phyloP scores from a whole-genome alignment of 1,140 invertebrate genomes.

The Polypedilum pembai region DNA sequence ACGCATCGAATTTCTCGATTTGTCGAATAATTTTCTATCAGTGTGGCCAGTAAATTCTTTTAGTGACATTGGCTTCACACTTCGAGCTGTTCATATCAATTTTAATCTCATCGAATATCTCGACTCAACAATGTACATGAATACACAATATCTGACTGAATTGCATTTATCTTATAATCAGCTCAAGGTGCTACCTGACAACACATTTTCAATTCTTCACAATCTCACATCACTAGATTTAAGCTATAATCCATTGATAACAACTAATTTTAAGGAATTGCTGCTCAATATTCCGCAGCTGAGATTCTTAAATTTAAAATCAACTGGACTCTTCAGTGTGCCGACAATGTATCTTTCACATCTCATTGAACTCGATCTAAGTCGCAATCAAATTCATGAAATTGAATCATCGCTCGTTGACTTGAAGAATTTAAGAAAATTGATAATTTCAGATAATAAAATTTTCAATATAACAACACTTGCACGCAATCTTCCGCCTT shows the following conservation, averaged over 20 bases:
- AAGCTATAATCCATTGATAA: conserved; percentile 65
- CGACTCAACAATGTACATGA: conserved; percentile 78
- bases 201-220: conserved; percentile 75
- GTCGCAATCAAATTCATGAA: conserved; percentile 41
- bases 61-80: conserved; percentile 63
- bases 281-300: conserved; percentile 78
- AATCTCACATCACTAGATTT: conserved; percentile 71
- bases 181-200: conserved; percentile 77
- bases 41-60: conserved; percentile 63
- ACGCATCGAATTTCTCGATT: conserved; percentile 67
- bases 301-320: conserved; percentile 63
- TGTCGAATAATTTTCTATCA: conserved; percentile 70
- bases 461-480: conserved; percentile 44
- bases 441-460: conserved; percentile 58
- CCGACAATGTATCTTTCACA: conserved; percentile 71
- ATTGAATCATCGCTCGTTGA: conserved; percentile 46
- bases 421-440: conserved; percentile 49
- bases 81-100: conserved; percentile 67
- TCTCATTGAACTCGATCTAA: conserved; percentile 44
- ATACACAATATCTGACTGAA: conserved; percentile 67
- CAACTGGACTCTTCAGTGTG: conserved; percentile 62
- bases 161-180: conserved; percentile 73
- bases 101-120: conserved; percentile 78
- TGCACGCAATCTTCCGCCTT: conserved; percentile 39
- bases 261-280: conserved; percentile 83